Base-by-base conservation (phyloP, 2,888 invertebrate genomes). In the Ophioninae sp. region DNA sequence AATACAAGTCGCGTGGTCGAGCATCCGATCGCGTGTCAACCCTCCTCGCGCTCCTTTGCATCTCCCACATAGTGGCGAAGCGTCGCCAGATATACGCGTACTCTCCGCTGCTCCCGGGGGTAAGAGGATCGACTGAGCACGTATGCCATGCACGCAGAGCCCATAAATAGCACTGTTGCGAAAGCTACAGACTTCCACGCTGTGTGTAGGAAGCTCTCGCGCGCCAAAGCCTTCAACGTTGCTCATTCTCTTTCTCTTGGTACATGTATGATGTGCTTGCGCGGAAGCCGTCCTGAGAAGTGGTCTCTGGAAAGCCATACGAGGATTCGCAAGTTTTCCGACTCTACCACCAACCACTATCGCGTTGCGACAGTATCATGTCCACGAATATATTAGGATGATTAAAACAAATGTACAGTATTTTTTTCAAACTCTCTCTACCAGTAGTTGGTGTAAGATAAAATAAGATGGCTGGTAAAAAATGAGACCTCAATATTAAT, bases 161-260 rank as follows among this genome's bases (percentile, higher is more conserved):
- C 89, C 88, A 90, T 91, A 91, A 91, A 91, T 91, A 91, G 90
- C 87, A 85, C 85, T 86, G 88, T 87, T 87, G 83, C 84, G 68
- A 83, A 83, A 82, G 78, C 78, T 70, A 80, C 79, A 82, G 82
- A 84, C 75, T 86, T 77, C 59, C 50, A 50, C 23, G 80, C 17
- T 79, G 77, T 72, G 73, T 83, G 82, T 73, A 37, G 37, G 78
- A 70, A 21, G 61, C 56, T 79, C 67, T 74, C 61, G 21, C 21
- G 62, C 10, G 65, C 79, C 64, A 65, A 76, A 84, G 79, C 79
- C 64, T 30, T 30, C 30, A 30, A 30, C 82, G 67, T 74, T 74
- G 67, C 59, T 74, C 68, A 50, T 72, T 73, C 81, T 79, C 79
- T 62, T 70, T 50, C 23, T 77, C 59, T 44, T 50, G 17, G 30